A percentile compares a stretch with the other conserved stretches of the same genome.
Conservation (phyloP, 2,797 vertebrate species). For the Phataginus tricuspis region DNA sequence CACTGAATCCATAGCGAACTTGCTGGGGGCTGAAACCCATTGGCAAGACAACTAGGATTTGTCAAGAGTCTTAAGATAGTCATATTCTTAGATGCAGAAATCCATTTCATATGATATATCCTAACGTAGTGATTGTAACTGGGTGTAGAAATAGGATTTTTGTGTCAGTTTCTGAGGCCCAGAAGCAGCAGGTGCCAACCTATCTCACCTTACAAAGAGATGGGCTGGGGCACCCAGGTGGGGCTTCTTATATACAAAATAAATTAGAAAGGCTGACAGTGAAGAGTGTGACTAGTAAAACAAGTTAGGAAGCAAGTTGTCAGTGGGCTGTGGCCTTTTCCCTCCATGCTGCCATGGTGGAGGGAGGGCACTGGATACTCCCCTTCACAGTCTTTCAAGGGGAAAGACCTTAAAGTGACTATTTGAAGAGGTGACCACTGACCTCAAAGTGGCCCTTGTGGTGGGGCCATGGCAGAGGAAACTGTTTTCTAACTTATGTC, state of each 20-base stretch:
- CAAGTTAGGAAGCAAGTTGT: background rate
- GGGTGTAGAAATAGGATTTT: background rate
- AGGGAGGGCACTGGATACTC: background rate
- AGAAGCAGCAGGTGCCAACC: background rate
- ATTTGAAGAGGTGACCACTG: background rate
- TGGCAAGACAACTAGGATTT: background rate
- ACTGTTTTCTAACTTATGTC: background rate
- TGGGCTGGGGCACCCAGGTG: background rate
- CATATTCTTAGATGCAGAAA: background rate
- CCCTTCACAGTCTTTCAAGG: background rate
- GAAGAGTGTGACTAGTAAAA: background rate
- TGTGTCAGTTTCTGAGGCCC: background rate
- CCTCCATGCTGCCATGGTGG: background rate
- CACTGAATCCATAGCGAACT: too few species aligned
- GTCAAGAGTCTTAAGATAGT: background rate
- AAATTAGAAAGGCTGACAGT: background rate
- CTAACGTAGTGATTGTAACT: background rate
- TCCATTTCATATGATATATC: background rate
- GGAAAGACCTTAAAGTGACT: background rate
- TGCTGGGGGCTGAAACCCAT: too few species aligned
- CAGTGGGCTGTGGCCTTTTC: background rate
- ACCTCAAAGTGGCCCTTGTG: too few species aligned
- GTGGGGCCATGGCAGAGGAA: background rate
- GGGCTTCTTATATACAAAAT: background rate
- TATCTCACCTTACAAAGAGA: background rate